Base-by-base conservation (phyloP, 2,888 invertebrate species). In the Andrena praecox region DNA sequence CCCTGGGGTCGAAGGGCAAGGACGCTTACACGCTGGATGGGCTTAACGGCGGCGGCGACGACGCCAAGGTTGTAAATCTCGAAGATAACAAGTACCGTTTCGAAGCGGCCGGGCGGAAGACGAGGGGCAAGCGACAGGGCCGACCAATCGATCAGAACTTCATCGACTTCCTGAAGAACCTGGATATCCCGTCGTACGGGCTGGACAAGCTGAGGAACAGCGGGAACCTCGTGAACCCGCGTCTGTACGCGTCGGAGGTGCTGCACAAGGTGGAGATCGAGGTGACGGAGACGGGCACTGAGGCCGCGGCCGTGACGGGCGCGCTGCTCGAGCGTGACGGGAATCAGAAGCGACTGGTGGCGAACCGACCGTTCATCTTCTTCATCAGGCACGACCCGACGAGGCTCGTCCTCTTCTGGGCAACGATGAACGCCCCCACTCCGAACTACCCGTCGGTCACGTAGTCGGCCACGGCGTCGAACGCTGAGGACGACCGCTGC, bases 311-410 rank as follows among this genome's bases (percentile, higher is more conserved):
- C 0, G 96, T 96, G 0, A 96, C 97, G 0, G 94, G 95, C 1
- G 95, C 95, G 0, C 91, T 95, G 54, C 90, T 97, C 71, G 94
- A 95, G 2, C 95, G 96, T 59, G 94, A 95, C 56, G 96, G 96
- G 0, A 94, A 94, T 8, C 91, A 89, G 50, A 93, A 91, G 20
- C 94, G 94, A 31, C 94, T 95, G 0, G 88, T 94, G 29, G 96
- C 96, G 0, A 95, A 97, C 89, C 95, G 96, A 42, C 97, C 97
- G 0, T 97, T 97, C 93, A 94, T 96, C 77, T 96, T 97, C 91
- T 96, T 97, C 91, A 97, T 97, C 83, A 95, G 96, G 84, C 96
- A 97, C 90, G 96, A 96, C 84, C 94, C 94, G 33, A 96, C 96
- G 3, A 95, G 96, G 86, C 94, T 96, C 7, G 95, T 97, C 33